Percentiles rank a stretch among this genome's conserved stretches.
phyloP scores from a whole-genome alignment of 1,140 invertebrate genomes.

The Papilio xuthus region DNA sequence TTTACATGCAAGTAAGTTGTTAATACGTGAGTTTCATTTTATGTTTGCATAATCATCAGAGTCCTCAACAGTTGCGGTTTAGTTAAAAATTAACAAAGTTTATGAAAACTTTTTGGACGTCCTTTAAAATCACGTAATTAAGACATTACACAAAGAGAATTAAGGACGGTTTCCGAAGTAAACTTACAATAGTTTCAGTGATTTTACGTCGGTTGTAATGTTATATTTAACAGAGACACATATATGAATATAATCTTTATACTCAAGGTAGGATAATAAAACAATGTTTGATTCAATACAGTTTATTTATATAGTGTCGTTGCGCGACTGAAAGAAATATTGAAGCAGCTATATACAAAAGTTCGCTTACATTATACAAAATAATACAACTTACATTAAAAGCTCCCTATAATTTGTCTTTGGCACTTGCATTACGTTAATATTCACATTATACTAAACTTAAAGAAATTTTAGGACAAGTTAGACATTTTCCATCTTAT shows the following conservation, averaged over 20 bases:
- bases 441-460: conserved; percentile 38
- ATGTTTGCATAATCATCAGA: no score
- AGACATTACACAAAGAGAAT: no score
- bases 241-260: background rate
- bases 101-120: no score
- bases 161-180: no score
- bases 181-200: no score
- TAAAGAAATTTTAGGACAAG: conserved; percentile 3
- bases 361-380: conserved; percentile 43
- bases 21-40: no score
- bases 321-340: conserved; percentile 60
- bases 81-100: no score
- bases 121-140: no score
- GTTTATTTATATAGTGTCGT: conserved; percentile 60
- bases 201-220: no score
- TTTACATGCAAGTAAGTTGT: no score
- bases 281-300: conserved; percentile 46
- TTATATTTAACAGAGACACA: background rate
- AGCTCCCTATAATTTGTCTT: conserved; percentile 69
- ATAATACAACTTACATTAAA: conserved; percentile 60
- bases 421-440: conserved; percentile 70
- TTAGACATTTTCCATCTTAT: background rate
- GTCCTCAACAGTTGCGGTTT: no score
- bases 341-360: conserved; percentile 64
- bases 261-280: background rate